Evolutionary conservation across 2,113 vertebrate genomes (phyloP), one percentile per base, ranked within the genome.

Genomic region (Axis porcinus): DNA sequence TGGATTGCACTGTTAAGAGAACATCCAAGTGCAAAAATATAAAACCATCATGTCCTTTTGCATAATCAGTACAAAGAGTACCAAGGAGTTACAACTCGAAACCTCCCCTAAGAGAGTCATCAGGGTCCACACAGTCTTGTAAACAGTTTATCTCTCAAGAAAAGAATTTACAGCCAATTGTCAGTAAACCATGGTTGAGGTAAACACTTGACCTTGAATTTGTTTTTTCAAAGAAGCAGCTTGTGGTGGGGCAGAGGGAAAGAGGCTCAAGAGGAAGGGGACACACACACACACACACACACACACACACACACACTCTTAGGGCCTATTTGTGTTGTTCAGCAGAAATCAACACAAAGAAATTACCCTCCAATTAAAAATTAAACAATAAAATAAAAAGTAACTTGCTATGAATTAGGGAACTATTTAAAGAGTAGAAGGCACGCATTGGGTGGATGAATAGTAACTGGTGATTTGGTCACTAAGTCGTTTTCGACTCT

Each of bases 91-190:
- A 57, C 14, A 52, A 84, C 13, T 45, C 36, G 74, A 90, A 60
- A 47, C 36, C 36, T 83, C 60, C 87, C 58, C 89, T 52, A 47
- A 30, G 50, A 91, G 60, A 92, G 86, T 33, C 74, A 82, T 27
- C 90, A 81, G 43, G 40, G 52, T 85, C 76, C 55, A 70, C 7
- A 23, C 25, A 78, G 45, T 84, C 40, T 79, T 86, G 27, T 62
- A 95, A 89, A 95, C 21, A 93, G 67, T 47, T 76, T 54, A 5
- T 88, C 64, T 87, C 47, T 83, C 58, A 90, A 81, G 76, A 96
- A 91, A 96, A 95, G 28, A 85, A 96, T 60, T 92, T 64, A 96
- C 1, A 92, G 85, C 21, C 40, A 97, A 45, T 14, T 85, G 74
- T 52, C 23, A 13, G 92, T 25, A 95, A 91, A 81, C 58, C 50